Percentiles rank a stretch among this genome's conserved stretches.
phyloP scores from a whole-genome alignment of 2,888 invertebrate genomes.

The Sarcophaga subvicina region DNA sequence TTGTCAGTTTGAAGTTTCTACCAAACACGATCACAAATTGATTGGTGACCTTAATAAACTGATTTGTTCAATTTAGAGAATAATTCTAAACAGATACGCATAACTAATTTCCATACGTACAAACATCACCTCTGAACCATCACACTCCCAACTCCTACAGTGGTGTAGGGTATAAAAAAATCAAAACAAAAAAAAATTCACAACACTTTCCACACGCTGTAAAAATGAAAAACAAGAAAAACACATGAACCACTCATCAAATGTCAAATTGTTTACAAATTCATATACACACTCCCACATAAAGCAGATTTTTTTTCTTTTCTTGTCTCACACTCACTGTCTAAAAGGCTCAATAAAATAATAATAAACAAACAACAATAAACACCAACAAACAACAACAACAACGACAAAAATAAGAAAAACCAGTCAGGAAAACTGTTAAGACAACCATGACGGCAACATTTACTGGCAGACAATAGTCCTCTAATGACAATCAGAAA shows the following conservation, averaged over 20 bases:
- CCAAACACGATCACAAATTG: too few species aligned
- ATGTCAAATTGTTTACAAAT: constrained; percentile 67
- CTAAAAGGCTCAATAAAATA: constrained; percentile 49
- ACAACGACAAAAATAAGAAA: background rate
- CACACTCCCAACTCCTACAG: too few species aligned
- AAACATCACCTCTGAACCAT: too few species aligned
- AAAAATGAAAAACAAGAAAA: background rate
- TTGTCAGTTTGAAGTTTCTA: too few species aligned
- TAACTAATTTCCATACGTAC: too few species aligned
- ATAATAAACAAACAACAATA: constrained; percentile 37
- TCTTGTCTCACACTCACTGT: background rate
- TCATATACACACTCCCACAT: background rate
- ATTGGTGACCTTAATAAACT: too few species aligned
- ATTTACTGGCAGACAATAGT: constrained; percentile 55
- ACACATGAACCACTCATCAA: constrained; percentile 58
- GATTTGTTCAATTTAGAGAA: too few species aligned
- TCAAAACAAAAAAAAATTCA: constrained; percentile 50
- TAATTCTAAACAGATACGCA: too few species aligned
- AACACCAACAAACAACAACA: constrained; percentile 6
- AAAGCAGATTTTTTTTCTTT: background rate
- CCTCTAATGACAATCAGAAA: constrained; percentile 60
- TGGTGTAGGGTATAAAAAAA: constrained; percentile 11
- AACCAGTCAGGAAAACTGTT: constrained; percentile 2
- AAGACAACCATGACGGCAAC: constrained; percentile 31
- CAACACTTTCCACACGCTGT: background rate